These are phyloP conservation scores for Cotesia congregata DNA, from an alignment of 2,888 invertebrate genomes.

Conservation along the genomic window DNA sequence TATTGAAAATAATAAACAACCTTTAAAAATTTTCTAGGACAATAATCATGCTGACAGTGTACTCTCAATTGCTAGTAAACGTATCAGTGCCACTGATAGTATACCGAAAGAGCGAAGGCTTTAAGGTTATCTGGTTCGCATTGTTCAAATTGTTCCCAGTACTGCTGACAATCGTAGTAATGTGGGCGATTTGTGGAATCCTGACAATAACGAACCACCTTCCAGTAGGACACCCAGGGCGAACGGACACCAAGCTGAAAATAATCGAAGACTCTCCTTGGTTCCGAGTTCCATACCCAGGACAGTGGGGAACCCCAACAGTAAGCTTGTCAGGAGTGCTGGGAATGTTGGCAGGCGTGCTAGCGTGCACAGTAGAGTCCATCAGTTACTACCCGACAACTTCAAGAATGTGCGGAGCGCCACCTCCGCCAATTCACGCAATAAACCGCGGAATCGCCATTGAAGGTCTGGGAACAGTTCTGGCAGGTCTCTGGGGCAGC, in stretches of 20 bases:
- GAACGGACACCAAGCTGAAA: conserved; percentile 80
- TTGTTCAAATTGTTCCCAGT: conserved; percentile 87
- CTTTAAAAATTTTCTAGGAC: conserved; percentile 73
- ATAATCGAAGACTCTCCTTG: conserved; percentile 83
- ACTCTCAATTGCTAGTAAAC: conserved; percentile 83
- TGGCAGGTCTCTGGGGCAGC: conserved; percentile 88
- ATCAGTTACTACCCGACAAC: conserved; percentile 94
- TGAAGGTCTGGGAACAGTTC: conserved; percentile 86
- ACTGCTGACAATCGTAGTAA: conserved; percentile 80
- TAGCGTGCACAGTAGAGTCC: conserved; percentile 85
- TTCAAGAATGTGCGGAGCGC: conserved; percentile 84
- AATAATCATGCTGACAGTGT: conserved; percentile 80
- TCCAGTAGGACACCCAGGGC: conserved; percentile 77
- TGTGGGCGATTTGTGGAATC: conserved; percentile 83
- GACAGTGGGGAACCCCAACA: conserved; percentile 84
- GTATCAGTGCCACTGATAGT: conserved; percentile 75
- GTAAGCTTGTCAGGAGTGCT: conserved; percentile 80
- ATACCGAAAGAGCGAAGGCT: conserved; percentile 75
- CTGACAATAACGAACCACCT: conserved; percentile 79
- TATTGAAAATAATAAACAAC: too few species aligned
- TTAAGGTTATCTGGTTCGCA: conserved; percentile 76
- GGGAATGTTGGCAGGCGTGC: conserved; percentile 84
- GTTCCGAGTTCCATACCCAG: conserved; percentile 87
- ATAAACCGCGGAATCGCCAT: conserved; percentile 89
- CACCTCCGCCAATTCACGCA: conserved; percentile 87